phyloP scores from a whole-genome alignment of 2,888 invertebrate genomes.

The Parasteatoda lunata region DNA sequence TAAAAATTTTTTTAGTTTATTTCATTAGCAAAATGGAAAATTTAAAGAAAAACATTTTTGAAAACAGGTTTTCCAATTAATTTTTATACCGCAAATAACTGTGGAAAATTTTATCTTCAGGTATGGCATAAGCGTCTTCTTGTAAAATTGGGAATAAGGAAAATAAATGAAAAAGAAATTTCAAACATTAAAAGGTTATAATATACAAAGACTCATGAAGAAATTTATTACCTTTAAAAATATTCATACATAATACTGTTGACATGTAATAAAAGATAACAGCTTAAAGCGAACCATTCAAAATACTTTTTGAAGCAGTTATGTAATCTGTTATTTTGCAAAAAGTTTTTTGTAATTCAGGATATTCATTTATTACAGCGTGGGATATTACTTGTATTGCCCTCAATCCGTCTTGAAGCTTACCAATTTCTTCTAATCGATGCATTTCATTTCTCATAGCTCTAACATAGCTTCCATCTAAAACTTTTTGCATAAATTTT shows the following conservation, averaged over 20 bases:
- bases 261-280: neutral
- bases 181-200: no score
- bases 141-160: no score
- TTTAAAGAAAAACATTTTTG: no score
- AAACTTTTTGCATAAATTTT: conserved; percentile 39
- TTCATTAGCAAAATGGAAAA: no score
- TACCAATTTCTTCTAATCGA: conserved; percentile 41
- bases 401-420: conserved; percentile 23
- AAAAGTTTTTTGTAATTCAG: conserved; percentile 20
- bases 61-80: no score
- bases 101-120: no score
- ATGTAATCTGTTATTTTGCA: conserved; percentile 46
- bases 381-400: conserved; percentile 35
- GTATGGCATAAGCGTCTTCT: no score
- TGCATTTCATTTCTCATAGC: conserved; percentile 45
- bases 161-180: no score
- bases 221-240: neutral
- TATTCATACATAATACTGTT: neutral
- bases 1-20: no score
- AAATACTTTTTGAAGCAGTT: conserved; percentile 31
- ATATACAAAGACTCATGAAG: no score
- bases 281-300: neutral
- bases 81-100: no score
- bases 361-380: conserved; percentile 29
- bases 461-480: conserved; percentile 42